Evolutionary conservation across 2,888 invertebrate genomes (phyloP).

Genomic region (Harmothoe impar): DNA sequence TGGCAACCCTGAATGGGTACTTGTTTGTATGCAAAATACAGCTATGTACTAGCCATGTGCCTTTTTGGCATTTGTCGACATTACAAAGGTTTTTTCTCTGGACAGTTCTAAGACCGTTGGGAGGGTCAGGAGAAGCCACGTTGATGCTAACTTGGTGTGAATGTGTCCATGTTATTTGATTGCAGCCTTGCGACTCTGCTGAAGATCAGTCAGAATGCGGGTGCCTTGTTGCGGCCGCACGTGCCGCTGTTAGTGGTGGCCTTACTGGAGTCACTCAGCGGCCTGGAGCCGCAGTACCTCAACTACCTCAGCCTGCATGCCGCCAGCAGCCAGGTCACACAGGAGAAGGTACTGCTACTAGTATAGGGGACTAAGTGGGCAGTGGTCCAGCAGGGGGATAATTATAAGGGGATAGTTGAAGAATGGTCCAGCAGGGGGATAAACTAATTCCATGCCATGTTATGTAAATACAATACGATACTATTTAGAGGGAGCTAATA

Average conservation of each 20-base stretch:
- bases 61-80: no score
- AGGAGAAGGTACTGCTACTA: conserved; percentile 79
- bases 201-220: conserved; percentile 91
- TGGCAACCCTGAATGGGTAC: no score
- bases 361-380: no score
- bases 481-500: no score
- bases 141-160: no score
- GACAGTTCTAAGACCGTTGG: no score
- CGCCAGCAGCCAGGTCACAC: conserved; percentile 88
- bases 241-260: conserved; percentile 92
- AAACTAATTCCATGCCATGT: neutral
- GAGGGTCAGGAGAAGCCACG: no score
- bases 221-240: conserved; percentile 91
- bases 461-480: no score
- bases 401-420: neutral
- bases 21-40: no score
- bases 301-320: conserved; percentile 91
- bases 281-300: conserved; percentile 91
- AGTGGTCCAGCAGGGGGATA: neutral
- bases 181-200: conserved; percentile 92
- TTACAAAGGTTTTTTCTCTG: no score
- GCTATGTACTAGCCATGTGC: no score
- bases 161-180: neutral
- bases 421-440: neutral
- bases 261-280: conserved; percentile 89